Conservation (phyloP, 1,140 invertebrate species). For the Hycleus phaleratus region DNA sequence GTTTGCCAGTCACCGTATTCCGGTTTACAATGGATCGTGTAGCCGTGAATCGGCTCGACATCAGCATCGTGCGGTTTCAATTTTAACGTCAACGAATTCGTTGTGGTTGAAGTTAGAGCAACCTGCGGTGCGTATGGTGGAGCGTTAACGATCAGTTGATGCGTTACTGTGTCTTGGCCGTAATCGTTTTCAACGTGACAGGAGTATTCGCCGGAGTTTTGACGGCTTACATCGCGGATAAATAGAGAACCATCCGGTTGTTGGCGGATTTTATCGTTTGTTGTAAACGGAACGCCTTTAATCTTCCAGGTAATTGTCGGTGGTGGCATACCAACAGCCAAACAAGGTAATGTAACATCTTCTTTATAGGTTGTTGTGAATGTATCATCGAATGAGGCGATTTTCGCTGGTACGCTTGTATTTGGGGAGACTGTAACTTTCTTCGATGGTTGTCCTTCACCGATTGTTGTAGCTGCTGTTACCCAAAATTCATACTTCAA, state of each 20-base stretch:
- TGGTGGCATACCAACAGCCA: slow-evolving; percentile 81
- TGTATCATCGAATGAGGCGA: slow-evolving; percentile 85
- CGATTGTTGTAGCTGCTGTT: slow-evolving; percentile 85
- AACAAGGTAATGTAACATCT: slow-evolving; percentile 82
- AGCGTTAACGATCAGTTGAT: slow-evolving; percentile 68
- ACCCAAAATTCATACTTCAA: slow-evolving; percentile 90
- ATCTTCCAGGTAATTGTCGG: slow-evolving; percentile 84
- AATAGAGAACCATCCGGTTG: slow-evolving; percentile 83
- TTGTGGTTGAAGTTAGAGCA: slow-evolving; percentile 55
- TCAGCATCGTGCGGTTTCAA: slow-evolving; percentile 61
- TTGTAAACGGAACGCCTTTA: slow-evolving; percentile 44
- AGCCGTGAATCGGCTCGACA: slow-evolving; percentile 70
- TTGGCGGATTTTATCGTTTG: slow-evolving; percentile 66
- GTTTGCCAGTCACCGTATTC: slow-evolving; percentile 91
- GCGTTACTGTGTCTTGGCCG: slow-evolving; percentile 85
- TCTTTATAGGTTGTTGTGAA: slow-evolving; percentile 86
- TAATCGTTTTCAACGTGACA: slow-evolving; percentile 90
- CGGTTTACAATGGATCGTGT: slow-evolving; percentile 87
- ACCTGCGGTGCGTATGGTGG: slow-evolving; percentile 36
- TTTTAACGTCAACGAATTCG: slow-evolving; percentile 72
- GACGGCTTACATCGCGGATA: slow-evolving; percentile 79
- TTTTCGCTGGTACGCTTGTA: slow-evolving; percentile 82
- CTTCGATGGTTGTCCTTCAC: slow-evolving; percentile 83
- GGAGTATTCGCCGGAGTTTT: slow-evolving; percentile 84
- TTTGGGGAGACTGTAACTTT: slow-evolving; percentile 75